Evolutionary conservation across 2,888 invertebrate species (phyloP).

Genomic region (Altica lythri): DNA sequence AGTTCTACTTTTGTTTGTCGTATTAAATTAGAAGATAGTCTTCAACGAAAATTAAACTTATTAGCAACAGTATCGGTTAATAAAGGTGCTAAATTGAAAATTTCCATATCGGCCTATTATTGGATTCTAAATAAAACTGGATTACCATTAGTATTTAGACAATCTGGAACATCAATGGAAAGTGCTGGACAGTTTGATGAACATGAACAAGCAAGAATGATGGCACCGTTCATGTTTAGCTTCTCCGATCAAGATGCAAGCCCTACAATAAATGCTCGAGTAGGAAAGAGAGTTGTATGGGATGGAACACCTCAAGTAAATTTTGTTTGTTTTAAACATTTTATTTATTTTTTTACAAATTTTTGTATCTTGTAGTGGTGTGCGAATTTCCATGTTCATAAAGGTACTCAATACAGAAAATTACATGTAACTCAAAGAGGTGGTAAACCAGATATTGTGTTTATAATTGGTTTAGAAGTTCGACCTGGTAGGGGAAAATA

Average conservation of each 20-base stretch:
- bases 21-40: constrained; percentile 75
- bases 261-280: constrained; percentile 74
- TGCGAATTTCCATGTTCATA: constrained; percentile 79
- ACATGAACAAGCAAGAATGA: constrained; percentile 91
- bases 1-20: constrained; percentile 48
- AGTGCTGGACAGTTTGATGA: constrained; percentile 92
- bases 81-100: constrained; percentile 53
- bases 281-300: constrained; percentile 68
- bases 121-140: constrained; percentile 98
- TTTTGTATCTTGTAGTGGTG: constrained; percentile 73
- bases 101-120: constrained; percentile 79
- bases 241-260: constrained; percentile 89
- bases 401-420: constrained; percentile 55
- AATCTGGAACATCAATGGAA: constrained; percentile 77
- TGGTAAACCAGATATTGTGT: constrained; percentile 72
- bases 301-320: constrained; percentile 62
- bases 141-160: constrained; percentile 88
- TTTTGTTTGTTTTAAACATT: constrained; percentile 2
- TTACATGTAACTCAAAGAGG: constrained; percentile 65
- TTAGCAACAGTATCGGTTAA: constrained; percentile 61
- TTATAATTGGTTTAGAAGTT: constrained; percentile 87
- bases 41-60: constrained; percentile 75
- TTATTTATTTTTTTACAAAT: constrained; percentile 6
- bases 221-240: constrained; percentile 90
- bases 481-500: constrained; percentile 87